Conservation (phyloP, 2,888 invertebrate genomes). For the Heteromyza rotundicornis region DNA sequence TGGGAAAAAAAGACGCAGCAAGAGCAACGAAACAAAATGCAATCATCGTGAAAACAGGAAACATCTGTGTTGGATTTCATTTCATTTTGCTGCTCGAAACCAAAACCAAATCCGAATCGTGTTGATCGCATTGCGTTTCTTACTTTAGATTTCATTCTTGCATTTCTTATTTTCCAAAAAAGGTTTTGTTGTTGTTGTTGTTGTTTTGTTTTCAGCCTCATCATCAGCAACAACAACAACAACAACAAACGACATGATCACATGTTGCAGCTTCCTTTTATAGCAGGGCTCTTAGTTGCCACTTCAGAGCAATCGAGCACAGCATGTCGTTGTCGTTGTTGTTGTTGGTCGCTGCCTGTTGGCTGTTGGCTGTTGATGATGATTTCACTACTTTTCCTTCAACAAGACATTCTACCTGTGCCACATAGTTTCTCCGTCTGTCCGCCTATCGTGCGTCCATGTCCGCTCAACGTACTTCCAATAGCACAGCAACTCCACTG, state of each 20-base stretch:
- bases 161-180: not conserved
- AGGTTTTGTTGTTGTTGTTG: slow-evolving; percentile 25
- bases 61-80: not conserved
- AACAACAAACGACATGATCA: slow-evolving; percentile 28
- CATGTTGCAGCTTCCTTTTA: slow-evolving; percentile 51
- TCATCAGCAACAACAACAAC: slow-evolving; percentile 36
- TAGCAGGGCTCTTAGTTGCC: slow-evolving; percentile 37
- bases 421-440: not conserved
- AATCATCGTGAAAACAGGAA: slow-evolving; percentile 1
- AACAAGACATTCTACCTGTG: no score
- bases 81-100: not conserved
- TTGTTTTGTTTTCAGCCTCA: slow-evolving; percentile 31
- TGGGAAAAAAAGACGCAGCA: not conserved
- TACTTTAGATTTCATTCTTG: not conserved
- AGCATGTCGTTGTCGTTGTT: not conserved
- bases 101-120: no score
- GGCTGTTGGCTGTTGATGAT: no score
- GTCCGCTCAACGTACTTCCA: not conserved
- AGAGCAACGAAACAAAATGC: not conserved
- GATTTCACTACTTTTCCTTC: not conserved
- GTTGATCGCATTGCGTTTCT: not conserved
- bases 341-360: no score
- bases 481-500: slow-evolving; percentile 3
- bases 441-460: not conserved
- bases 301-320: slow-evolving; percentile 44